These are phyloP conservation scores for Drosophila leontia DNA, from an alignment of 1,140 invertebrate genomes.

Conservation along the genomic window DNA sequence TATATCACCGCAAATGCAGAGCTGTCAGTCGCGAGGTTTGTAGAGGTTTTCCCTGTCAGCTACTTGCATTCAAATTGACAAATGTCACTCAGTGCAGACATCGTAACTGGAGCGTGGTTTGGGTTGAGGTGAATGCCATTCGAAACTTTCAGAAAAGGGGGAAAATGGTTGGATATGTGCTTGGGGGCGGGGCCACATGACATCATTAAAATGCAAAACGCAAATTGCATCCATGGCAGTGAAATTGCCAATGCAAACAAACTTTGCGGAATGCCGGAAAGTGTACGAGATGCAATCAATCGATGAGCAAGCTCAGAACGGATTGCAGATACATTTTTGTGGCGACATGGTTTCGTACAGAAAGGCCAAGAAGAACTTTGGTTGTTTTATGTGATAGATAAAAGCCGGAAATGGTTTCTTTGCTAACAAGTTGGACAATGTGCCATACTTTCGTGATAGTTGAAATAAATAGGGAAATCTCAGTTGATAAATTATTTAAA, in stretches of 20 bases:
- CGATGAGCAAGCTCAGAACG: conserved; percentile 17
- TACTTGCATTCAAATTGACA: conserved; percentile 58
- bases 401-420: conserved; percentile 7
- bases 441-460: not conserved
- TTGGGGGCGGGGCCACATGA: conserved; percentile 16
- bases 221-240: conserved; percentile 55
- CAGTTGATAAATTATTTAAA: not conserved
- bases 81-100: conserved; percentile 58
- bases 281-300: conserved; percentile 8
- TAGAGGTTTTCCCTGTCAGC: conserved; percentile 27
- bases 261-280: conserved; percentile 25
- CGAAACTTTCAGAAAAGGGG: conserved; percentile 19
- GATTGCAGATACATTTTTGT: conserved; percentile 23
- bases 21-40: conserved; percentile 17
- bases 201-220: conserved; percentile 59
- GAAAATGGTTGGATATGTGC: not conserved
- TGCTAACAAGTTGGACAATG: conserved; percentile 4
- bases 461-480: not conserved
- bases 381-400: conserved; percentile 7
- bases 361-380: not conserved
- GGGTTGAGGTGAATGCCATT: conserved; percentile 39
- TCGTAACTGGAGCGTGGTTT: conserved; percentile 31
- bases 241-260: conserved; percentile 46
- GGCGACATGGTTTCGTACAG: conserved; percentile 9
- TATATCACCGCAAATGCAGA: conserved; percentile 41